Base-by-base conservation (phyloP, 2,888 invertebrate genomes). In the Nemurella pictetii region DNA sequence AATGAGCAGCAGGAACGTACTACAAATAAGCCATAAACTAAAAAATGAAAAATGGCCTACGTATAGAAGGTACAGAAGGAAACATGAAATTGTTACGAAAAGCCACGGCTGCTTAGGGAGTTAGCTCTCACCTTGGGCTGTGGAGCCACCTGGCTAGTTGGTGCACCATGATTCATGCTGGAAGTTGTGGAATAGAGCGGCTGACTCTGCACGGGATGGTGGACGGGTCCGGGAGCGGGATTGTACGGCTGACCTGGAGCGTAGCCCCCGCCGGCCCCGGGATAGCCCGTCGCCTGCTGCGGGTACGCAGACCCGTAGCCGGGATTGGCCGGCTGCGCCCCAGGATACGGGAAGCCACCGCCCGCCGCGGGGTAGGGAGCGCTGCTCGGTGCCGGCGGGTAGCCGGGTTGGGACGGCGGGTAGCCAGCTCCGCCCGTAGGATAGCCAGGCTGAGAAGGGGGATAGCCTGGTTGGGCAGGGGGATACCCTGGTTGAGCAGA, bases 391-490 rank as follows among this genome's bases (percentile, higher is more conserved):
- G 26, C 29, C 7, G 72, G 25, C 20, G 82, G 82, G 27, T 82
- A 82, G 32, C 35, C 35, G 5, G 82, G 55, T 2, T 27, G 26
- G 4, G 72, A 7, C 5, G 36, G 0, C 30, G 80, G 80, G 26
- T 32, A 35, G n/a, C 20, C 26, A 7, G 35, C 25, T 26, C 35
- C 35, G 15, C 32, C 30, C 32, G 32, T 9, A 82, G 82, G 27
- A 15, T 77, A 26, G 5, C 27, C 15, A 73, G 74, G 35, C 77
- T 74, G 85, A 80, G 30, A 72, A 84, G 82, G 86, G 84, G 87
- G 87, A 85, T 86, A 74, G 82, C 75, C 84, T 74, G 35, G 74
- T 29, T 83, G 87, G 86, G 85, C 85, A 84, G 86, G 55, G 1
- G 55, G 55, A 20, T 55, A 55, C 15, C 82, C 82, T 9, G 55